Percentiles rank a stretch among this genome's conserved stretches.
phyloP scores from a whole-genome alignment of 2,113 vertebrate species.

The Indicator indicator region DNA sequence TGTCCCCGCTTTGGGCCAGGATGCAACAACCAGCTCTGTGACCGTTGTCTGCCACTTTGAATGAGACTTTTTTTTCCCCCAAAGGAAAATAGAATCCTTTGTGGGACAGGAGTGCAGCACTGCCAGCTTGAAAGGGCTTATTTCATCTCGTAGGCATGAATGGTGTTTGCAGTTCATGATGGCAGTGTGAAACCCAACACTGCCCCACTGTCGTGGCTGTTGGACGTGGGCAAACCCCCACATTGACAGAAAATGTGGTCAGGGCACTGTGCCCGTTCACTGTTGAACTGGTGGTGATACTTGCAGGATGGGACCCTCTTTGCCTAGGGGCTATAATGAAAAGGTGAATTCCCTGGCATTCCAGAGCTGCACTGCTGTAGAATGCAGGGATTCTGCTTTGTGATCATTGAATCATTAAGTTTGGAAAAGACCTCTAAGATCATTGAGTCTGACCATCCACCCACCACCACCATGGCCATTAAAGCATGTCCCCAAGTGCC shows the following conservation, averaged over 20 bases:
- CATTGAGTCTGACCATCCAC: too few species aligned
- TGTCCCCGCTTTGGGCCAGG: background rate
- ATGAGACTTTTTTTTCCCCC: background rate
- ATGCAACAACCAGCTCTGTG: background rate
- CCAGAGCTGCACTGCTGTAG: background rate
- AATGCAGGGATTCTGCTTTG: rapidly evolving
- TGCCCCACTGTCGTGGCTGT: background rate
- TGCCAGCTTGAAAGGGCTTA: background rate
- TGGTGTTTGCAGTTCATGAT: background rate
- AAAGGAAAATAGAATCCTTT: constrained; percentile 23
- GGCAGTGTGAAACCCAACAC: background rate
- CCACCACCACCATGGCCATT: too few species aligned
- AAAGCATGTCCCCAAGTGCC: too few species aligned
- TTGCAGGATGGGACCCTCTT: background rate
- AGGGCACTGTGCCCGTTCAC: rapidly evolving
- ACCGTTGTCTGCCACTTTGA: constrained; percentile 6
- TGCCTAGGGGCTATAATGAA: rapidly evolving
- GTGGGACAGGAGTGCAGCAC: background rate
- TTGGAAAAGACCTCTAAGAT: too few species aligned
- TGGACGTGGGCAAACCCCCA: rapidly evolving
- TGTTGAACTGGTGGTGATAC: rapidly evolving
- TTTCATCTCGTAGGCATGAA: background rate
- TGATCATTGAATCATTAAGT: too few species aligned
- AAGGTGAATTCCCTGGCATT: background rate
- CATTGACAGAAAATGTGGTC: rapidly evolving